Base-by-base conservation (phyloP, 2,888 invertebrate species). In the Baccha elongata region DNA sequence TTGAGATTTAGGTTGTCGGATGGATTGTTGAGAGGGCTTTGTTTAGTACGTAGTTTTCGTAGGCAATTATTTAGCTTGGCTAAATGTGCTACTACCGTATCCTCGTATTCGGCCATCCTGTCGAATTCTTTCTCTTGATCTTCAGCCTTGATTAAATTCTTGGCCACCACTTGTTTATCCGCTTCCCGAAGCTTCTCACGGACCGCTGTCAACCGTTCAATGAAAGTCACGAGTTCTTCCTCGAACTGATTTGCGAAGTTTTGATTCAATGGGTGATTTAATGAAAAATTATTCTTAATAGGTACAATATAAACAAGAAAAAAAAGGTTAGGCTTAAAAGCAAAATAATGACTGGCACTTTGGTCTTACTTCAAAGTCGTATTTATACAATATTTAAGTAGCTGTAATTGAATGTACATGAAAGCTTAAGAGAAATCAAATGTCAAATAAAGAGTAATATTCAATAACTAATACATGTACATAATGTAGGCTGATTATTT, bases 151-250 rank as follows among this genome's bases (percentile, higher is more conserved):
- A 64, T 64, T 13, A 46, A 37, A 10, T 17, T 40, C 26, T 73
- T 64, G 19, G 23, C 53, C 15, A 48, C 35, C 23, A 64, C 64
- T 26, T 64, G 53, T 17, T 62, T 52, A 17, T 55, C 64, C 13
- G 64, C 64, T 3, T 65, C 64, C 10, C 19, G 44, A 73, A 73
- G 64, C n/a, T 55, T 64, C 8, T 2, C 29, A 19, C 37, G 37
- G 26, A 73, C 73, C 10, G 55, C 64, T 44, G 73, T 46, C 29
- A 73, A 73, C 8, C 46, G 73, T 8, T 37, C 46, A 55, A 65
- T 48, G 10, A 55, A 40, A 11, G 64, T 48, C n/a, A 50, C 29
- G 8, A 62, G 72, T 17, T 72, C 62, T 11, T 72, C 62, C 13
- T 55, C 64, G 3, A 64, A 73, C 8, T 37, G 37, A 46, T 5